Conservation (phyloP, 2,888 invertebrate genomes). For the Salticus scenicus region DNA sequence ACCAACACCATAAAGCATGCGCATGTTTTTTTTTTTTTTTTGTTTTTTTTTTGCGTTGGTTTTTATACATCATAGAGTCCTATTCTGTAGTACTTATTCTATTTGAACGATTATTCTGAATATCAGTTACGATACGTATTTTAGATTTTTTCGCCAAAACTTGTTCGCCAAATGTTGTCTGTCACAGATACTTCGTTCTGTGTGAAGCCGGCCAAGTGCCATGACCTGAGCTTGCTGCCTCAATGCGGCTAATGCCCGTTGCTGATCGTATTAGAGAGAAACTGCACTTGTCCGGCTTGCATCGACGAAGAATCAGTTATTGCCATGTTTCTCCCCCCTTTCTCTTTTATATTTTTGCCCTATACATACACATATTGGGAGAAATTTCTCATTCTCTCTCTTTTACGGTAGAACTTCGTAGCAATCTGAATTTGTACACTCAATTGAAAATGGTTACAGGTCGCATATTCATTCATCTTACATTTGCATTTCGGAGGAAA, state of each 20-base stretch:
- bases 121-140: too few relatives aligned
- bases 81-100: too few relatives aligned
- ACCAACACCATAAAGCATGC: too few relatives aligned
- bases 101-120: too few relatives aligned
- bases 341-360: background rate
- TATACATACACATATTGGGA: too few relatives aligned
- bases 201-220: slow-evolving; percentile 42
- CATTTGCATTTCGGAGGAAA: background rate
- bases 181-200: slow-evolving; percentile 2
- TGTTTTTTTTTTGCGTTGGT: too few relatives aligned
- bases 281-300: slow-evolving; percentile 56
- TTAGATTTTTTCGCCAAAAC: background rate
- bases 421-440: background rate
- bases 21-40: too few relatives aligned
- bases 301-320: slow-evolving; percentile 20
- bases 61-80: too few relatives aligned
- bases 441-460: background rate
- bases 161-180: background rate
- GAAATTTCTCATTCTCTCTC: background rate
- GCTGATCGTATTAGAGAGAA: slow-evolving; percentile 62
- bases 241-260: slow-evolving; percentile 57
- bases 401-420: background rate
- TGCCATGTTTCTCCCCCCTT: background rate
- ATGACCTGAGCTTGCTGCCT: slow-evolving; percentile 39
- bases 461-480: background rate